These are phyloP conservation scores for Griposia aprilina DNA, from an alignment of 2,888 invertebrate species.

Conservation along the genomic window DNA sequence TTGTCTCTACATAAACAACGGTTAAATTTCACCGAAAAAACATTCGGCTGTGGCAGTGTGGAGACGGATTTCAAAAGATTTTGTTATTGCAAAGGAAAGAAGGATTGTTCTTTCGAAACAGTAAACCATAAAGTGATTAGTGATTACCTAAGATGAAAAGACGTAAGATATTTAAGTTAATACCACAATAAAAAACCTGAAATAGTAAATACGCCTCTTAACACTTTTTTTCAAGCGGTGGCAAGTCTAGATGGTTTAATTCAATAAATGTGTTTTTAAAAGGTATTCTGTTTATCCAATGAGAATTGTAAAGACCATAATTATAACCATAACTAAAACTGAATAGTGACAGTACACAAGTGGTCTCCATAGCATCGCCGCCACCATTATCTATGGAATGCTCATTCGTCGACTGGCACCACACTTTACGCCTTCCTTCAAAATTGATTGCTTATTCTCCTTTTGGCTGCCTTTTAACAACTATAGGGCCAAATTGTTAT, in stretches of 20 bases:
- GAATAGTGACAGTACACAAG: conserved; percentile 58
- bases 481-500: conserved; percentile 76
- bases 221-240: not conserved
- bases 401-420: conserved; percentile 76
- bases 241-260: not conserved
- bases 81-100: conserved; percentile 1
- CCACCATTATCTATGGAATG: conserved; percentile 80
- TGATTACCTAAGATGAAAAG: conserved; percentile 8
- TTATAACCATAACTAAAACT: not conserved
- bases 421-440: conserved; percentile 83
- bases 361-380: conserved; percentile 67
- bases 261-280: not conserved
- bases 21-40: conserved; percentile 83
- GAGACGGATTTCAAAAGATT: conserved; percentile 65
- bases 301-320: not conserved
- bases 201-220: not conserved
- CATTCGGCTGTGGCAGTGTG: conserved; percentile 69
- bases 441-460: conserved; percentile 82
- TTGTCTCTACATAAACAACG: conserved; percentile 87
- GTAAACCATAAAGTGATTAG: conserved; percentile 7
- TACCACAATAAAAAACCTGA: not conserved
- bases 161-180: not conserved
- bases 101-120: not conserved
- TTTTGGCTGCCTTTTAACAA: conserved; percentile 80
- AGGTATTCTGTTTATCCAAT: not conserved